Base-by-base conservation (phyloP, 1,140 invertebrate genomes). In the Ips typographus region DNA sequence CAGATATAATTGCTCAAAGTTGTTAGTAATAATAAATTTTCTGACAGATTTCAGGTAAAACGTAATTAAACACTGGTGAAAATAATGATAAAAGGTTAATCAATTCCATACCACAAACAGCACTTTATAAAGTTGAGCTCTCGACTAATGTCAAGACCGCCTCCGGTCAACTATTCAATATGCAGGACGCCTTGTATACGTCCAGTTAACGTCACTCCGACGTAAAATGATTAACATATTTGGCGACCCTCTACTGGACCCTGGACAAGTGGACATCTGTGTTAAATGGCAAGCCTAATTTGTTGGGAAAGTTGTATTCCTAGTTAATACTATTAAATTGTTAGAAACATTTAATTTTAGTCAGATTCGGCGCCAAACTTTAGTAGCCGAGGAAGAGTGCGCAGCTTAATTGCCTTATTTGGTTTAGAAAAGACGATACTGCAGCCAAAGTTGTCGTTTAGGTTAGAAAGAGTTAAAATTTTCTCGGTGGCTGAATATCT, bases 201-300 rank as follows among this genome's bases (percentile, higher is more conserved):
- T 71, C 69, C 69, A 65, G 69, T 71, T 71, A 71, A 66, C 63
- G 69, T 71, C 69, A 71, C 51, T 63, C 55, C 4, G 69, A 65
- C 69, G 69, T 71, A 71, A 71, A 71, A 71, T 71, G 69, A 71
- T 71, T 71, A 71, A 71, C 69, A 71, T 71, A 71, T 71, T 71
- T 60, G 60, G 62, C 62, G 63, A 71, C 69, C 69, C 69, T 71
- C 69, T 42, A 57, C 57, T 56, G 44, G 40, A 37, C 44, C 40
- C 63, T 49, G 40, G 63, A 71, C 63, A 71, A 65, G 63, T 71
- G 68, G 68, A 70, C 69, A 65, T 65, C 69, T 66, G 62, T 66
- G 69, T 71, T 71, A 71, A 71, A 66, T 71, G 69, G 62, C 69
- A 71, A 71, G 62, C 47, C 69, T 66, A 71, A 71, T 71, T 71